Conservation (phyloP, 2,888 invertebrate genomes). For the Ectropis crepuscularia region DNA sequence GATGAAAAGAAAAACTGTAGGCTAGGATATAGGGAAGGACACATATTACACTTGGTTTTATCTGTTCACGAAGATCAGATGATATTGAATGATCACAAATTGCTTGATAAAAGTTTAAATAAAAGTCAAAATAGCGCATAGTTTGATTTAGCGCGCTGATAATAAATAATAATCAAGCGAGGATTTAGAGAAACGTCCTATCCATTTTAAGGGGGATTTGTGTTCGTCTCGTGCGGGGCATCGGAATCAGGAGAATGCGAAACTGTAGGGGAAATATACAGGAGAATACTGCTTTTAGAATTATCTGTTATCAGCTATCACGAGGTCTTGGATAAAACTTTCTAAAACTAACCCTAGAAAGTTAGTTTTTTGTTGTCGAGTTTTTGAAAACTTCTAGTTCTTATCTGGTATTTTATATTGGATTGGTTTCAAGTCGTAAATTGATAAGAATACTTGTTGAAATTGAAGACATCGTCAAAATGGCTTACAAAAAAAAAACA, state of each 20-base stretch:
- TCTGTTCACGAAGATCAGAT: not conserved
- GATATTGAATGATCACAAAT: no score
- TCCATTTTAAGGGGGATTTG: constrained; percentile 80
- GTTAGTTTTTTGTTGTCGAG: no score
- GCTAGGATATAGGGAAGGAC: not conserved
- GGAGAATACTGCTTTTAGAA: not conserved
- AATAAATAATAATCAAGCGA: constrained; percentile 81
- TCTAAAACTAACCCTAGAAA: no score
- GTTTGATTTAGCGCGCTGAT: constrained; percentile 73
- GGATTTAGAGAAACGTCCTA: constrained; percentile 78
- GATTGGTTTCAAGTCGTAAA: no score
- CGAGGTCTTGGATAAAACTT: no score
- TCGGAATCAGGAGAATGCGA: constrained; percentile 63
- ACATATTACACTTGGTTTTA: not conserved
- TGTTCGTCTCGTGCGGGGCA: constrained; percentile 67
- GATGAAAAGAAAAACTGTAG: constrained; percentile 14
- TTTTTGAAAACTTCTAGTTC: no score
- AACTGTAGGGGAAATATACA: constrained; percentile 47
- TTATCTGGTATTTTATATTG: no score
- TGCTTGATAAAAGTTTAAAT: constrained; percentile 8
- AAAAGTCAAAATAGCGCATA: constrained; percentile 29
- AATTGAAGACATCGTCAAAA: no score
- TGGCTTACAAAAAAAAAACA: no score
- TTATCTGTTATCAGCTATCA: not conserved
- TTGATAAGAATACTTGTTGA: no score